A percentile compares a stretch with the other conserved stretches of the same genome.
phyloP scores from a whole-genome alignment of 2,888 invertebrate genomes.

The Campaea margaritaria region DNA sequence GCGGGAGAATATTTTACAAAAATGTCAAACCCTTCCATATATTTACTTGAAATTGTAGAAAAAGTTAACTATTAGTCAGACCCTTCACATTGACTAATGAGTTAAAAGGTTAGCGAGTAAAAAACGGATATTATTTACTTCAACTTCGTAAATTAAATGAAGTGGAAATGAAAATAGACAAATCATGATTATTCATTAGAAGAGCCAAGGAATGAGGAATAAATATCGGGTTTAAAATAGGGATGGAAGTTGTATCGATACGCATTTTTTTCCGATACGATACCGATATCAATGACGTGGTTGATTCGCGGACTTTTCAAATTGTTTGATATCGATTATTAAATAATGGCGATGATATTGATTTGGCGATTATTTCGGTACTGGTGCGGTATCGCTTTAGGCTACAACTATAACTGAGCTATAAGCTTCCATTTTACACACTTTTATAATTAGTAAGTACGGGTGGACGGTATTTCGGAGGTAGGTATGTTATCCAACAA shows the following conservation, averaged over 20 bases:
- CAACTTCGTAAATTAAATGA: slow-evolving; percentile 29
- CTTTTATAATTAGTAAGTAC: no score
- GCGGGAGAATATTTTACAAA: slow-evolving; percentile 30
- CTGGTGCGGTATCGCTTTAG: no score
- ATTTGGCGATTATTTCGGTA: no score
- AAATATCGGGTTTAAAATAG: background rate
- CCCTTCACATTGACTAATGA: slow-evolving; percentile 15
- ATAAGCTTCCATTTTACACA: no score
- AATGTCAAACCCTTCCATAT: slow-evolving; percentile 13
- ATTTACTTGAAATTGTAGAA: slow-evolving; percentile 6
- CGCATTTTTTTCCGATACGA: no score
- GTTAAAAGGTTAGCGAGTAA: slow-evolving; percentile 34
- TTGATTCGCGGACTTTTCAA: no score
- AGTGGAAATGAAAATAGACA: slow-evolving; percentile 23
- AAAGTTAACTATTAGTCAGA: slow-evolving; percentile 15
- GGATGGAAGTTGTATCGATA: background rate
- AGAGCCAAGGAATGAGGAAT: background rate
- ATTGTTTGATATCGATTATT: no score
- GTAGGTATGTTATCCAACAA: no score
- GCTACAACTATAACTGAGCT: no score
- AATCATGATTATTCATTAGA: background rate
- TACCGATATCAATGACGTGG: no score
- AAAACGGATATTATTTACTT: slow-evolving; percentile 31
- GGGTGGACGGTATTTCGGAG: no score
- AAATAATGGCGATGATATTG: no score